These are phyloP conservation scores for Andricus grossulariae DNA, from an alignment of 1,140 invertebrate genomes.

Conservation along the genomic window DNA sequence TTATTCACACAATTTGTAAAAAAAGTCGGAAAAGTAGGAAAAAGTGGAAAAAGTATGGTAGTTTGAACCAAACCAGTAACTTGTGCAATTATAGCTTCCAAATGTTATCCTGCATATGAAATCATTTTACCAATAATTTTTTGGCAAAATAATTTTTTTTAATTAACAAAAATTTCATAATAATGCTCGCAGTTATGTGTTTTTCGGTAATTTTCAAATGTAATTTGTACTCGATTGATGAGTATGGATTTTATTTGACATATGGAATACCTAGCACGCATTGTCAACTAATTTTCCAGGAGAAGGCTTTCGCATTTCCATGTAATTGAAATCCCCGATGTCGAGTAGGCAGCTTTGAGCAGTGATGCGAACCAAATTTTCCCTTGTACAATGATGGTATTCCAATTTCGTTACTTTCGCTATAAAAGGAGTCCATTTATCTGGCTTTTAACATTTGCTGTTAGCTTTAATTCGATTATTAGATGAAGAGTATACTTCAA, in stretches of 20 bases:
- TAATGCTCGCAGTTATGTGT: too few relatives aligned
- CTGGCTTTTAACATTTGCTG: conserved; percentile 9
- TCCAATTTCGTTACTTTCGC: conserved; percentile 10
- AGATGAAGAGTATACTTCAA: background rate
- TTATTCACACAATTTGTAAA: too few relatives aligned
- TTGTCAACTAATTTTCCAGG: conserved; percentile 13
- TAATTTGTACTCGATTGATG: too few relatives aligned
- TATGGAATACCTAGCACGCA: background rate
- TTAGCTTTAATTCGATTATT: background rate
- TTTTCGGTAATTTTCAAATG: too few relatives aligned
- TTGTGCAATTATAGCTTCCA: too few relatives aligned
- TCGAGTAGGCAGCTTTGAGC: background rate
- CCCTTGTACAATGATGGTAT: conserved; percentile 2
- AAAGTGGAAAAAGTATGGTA: too few relatives aligned
- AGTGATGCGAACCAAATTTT: background rate
- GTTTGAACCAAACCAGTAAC: too few relatives aligned
- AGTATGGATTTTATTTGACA: background rate
- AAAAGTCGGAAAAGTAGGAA: too few relatives aligned
- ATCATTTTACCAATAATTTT: too few relatives aligned
- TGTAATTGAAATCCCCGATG: conserved; percentile 25
- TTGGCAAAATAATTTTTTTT: too few relatives aligned
- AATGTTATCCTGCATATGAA: too few relatives aligned
- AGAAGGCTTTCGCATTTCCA: background rate
- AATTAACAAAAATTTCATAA: too few relatives aligned
- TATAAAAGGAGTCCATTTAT: conserved; percentile 24